These are phyloP conservation scores for Pelusios castaneus DNA, from an alignment of 2,113 vertebrate species.

Conservation along the genomic window DNA sequence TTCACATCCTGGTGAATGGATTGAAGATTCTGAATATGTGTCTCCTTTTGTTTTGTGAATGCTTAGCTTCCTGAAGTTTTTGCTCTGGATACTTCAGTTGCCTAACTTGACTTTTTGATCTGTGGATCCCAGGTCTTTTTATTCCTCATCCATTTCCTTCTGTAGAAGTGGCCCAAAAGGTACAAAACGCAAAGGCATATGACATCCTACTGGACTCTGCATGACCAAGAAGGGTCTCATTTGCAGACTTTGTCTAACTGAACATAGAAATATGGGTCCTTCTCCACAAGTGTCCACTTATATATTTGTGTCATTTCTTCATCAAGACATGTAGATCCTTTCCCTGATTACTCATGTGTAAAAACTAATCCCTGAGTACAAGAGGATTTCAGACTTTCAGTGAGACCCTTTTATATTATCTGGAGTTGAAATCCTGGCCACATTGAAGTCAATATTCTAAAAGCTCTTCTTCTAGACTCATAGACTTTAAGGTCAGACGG, in stretches of 20 bases:
- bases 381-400: fast-evolving
- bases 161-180: background rate
- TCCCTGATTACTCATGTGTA: background rate
- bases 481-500: no score
- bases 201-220: background rate
- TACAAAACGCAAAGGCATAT: background rate
- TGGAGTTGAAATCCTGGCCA: background rate
- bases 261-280: background rate
- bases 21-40: background rate
- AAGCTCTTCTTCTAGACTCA: no score
- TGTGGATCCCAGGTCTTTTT: background rate
- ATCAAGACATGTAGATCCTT: background rate
- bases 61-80: background rate
- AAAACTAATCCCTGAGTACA: background rate
- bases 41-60: background rate
- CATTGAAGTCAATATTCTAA: background rate
- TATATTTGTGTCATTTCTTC: background rate
- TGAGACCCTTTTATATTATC: background rate
- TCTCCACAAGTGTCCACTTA: background rate
- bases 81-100: background rate
- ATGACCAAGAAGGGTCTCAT: background rate
- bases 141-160: background rate
- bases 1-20: background rate
- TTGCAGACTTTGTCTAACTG: background rate
- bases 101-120: background rate